phyloP scores from a whole-genome alignment of 2,113 vertebrate genomes.

The Stigmatopora nigra region DNA sequence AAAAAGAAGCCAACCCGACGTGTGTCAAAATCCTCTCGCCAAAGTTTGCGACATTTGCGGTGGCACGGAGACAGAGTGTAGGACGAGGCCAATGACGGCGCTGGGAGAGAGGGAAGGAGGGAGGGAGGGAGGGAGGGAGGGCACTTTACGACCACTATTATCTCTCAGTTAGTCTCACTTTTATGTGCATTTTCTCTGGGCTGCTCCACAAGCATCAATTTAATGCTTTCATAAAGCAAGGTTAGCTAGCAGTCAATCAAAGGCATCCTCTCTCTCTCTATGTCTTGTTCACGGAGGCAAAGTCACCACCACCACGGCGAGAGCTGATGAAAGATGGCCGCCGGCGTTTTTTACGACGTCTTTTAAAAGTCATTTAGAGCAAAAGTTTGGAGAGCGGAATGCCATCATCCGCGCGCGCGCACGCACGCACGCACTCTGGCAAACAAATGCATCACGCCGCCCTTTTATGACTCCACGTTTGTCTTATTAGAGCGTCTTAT shows the following conservation, averaged over 20 bases:
- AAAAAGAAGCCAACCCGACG: no score
- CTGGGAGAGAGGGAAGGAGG: no score
- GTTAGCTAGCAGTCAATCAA: conserved; percentile 73
- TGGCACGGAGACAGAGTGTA: conserved; percentile 60
- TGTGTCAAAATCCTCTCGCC: no score
- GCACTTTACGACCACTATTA: conserved; percentile 75
- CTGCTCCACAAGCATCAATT: conserved; percentile 75
- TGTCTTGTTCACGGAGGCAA: conserved; percentile 78
- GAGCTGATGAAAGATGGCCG: conserved; percentile 50
- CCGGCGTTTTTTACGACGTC: conserved; percentile 42
- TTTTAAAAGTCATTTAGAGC: conserved; percentile 56
- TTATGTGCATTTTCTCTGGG: conserved; percentile 78
- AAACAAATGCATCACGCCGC: conserved; percentile 49
- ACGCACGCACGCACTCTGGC: conserved; percentile 33
- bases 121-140: no score
- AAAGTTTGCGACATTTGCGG: no score
- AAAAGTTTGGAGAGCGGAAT: conserved; percentile 60
- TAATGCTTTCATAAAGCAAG: conserved; percentile 77
- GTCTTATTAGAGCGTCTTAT: conserved; percentile 35
- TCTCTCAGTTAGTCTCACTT: conserved; percentile 75
- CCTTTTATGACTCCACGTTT: conserved; percentile 25
- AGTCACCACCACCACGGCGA: conserved; percentile 72
- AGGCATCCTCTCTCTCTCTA: conserved; percentile 67
- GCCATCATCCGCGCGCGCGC: conserved; percentile 48
- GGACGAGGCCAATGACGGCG: conserved; percentile 64